These are phyloP conservation scores for Drosophila lacteicornis DNA, from an alignment of 1,140 invertebrate genomes.

Conservation along the genomic window DNA sequence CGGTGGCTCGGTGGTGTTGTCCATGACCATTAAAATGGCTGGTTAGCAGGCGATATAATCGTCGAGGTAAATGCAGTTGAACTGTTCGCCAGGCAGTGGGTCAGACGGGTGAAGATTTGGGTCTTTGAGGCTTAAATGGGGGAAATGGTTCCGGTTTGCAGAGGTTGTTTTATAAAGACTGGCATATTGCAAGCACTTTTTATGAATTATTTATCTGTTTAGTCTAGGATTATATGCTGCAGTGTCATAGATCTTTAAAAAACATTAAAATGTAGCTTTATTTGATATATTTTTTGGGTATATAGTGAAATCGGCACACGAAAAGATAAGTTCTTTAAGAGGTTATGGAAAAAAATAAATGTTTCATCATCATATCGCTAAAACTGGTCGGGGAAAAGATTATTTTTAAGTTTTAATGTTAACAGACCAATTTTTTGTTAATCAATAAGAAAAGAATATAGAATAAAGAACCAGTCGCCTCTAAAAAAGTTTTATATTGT, in stretches of 20 bases:
- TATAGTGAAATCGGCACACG: neutral
- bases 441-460: too few relatives aligned
- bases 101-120: slow-evolving; percentile 58
- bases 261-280: too few relatives aligned
- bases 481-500: too few relatives aligned
- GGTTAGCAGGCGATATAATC: slow-evolving; percentile 6
- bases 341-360: neutral
- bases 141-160: slow-evolving; percentile 4
- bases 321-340: too few relatives aligned
- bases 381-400: too few relatives aligned
- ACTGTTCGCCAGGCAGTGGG: slow-evolving; percentile 63
- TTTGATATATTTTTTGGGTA: too few relatives aligned
- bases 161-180: neutral
- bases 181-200: neutral
- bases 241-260: neutral
- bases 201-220: neutral
- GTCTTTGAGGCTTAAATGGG: slow-evolving; percentile 20
- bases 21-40: slow-evolving; percentile 43
- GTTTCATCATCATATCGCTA: too few relatives aligned
- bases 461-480: too few relatives aligned
- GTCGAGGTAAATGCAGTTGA: slow-evolving; percentile 36
- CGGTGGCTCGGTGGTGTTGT: slow-evolving; percentile 2
- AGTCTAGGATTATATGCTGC: neutral
- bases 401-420: too few relatives aligned
- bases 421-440: too few relatives aligned